These are phyloP conservation scores for Alca torda DNA, from an alignment of 2,797 vertebrate genomes.

Conservation along the genomic window DNA sequence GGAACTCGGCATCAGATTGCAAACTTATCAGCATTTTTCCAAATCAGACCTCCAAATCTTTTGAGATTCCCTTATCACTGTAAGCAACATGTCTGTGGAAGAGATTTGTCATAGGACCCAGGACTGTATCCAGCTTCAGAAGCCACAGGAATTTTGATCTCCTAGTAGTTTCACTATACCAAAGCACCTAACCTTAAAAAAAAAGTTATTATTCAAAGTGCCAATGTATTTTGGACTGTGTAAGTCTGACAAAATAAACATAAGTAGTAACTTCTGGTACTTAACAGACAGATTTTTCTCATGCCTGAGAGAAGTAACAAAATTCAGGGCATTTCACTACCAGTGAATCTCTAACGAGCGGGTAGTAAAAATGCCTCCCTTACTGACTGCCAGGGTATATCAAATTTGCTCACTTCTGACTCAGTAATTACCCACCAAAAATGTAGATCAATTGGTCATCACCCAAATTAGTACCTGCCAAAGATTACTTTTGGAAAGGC, in stretches of 20 bases:
- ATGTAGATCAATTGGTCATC: conserved; percentile 81
- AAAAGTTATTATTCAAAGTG: conserved; percentile 16
- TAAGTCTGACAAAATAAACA: conserved; percentile 64
- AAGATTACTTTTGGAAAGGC: conserved; percentile 72
- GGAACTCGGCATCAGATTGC: neutral
- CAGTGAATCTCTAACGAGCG: conserved; percentile 74
- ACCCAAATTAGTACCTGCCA: conserved; percentile 84
- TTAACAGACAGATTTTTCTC: conserved; percentile 68
- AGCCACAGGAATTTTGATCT: neutral
- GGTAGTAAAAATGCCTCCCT: conserved; percentile 75
- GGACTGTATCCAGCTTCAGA: neutral
- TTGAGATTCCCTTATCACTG: neutral
- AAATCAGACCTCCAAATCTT: conserved; percentile 15
- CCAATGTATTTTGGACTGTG: neutral
- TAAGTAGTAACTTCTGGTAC: conserved; percentile 55
- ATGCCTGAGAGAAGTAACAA: conserved; percentile 67
- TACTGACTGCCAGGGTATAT: conserved; percentile 78
- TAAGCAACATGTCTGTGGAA: neutral
- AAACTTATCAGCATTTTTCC: neutral
- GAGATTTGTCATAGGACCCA: neutral
- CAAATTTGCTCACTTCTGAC: conserved; percentile 77
- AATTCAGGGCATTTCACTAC: conserved; percentile 73
- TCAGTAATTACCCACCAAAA: conserved; percentile 82
- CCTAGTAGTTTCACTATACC: neutral
- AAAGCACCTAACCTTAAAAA: neutral